Evolutionary conservation across 2,797 vertebrate species (phyloP).

Genomic region (Pygocentrus nattereri): DNA sequence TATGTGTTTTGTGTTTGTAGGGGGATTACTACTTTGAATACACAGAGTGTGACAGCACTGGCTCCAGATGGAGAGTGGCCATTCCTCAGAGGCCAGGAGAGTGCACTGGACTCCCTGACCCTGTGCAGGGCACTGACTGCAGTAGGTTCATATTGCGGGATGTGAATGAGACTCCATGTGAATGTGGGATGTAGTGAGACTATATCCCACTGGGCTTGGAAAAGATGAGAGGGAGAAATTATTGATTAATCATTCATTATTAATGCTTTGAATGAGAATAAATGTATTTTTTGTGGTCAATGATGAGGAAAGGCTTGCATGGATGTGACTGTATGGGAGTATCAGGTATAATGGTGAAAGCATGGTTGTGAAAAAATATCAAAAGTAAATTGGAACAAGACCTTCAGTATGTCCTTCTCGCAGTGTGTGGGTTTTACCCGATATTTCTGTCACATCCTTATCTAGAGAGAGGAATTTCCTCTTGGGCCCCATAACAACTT

Average conservation of each 20-base stretch:
- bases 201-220: not conserved
- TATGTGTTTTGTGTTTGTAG: conserved; percentile 82
- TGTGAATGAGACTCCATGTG: no score
- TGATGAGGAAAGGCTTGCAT: not conserved
- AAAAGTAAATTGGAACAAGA: not conserved
- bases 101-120: conserved; percentile 91
- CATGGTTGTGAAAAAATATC: not conserved
- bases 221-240: not conserved
- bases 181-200: not conserved
- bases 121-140: conserved; percentile 94
- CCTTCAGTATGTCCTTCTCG: not conserved
- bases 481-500: conserved; percentile 39
- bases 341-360: not conserved
- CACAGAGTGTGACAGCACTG: conserved; percentile 95
- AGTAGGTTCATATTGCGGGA: conserved; percentile 82
- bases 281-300: not conserved
- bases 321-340: not conserved
- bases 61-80: conserved; percentile 96
- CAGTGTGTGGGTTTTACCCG: not conserved
- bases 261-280: not conserved
- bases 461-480: conserved; percentile 66
- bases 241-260: not conserved
- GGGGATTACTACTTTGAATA: conserved; percentile 96
- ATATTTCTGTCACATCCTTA: conserved; percentile 62
- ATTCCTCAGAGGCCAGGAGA: conserved; percentile 84